Evolutionary conservation across 2,888 invertebrate genomes (phyloP), one percentile per base, ranked within the genome.

Genomic region (Drosophila suboccidentalis): DNA sequence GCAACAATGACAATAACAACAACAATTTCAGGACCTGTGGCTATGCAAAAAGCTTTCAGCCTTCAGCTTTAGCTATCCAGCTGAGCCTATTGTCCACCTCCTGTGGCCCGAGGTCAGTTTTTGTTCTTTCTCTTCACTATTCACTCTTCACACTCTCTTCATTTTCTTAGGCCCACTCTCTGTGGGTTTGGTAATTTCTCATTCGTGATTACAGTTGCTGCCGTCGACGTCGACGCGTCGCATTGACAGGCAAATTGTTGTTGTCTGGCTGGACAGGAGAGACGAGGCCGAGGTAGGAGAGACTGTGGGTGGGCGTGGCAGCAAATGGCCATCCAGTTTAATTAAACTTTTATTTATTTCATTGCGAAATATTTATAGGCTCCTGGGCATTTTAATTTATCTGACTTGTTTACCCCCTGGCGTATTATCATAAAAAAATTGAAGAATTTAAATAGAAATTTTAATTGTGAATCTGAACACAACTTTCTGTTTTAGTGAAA

Each of bases 281-380:
- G 26, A 26, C 6, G 1, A 26, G 22, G 10, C 36, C 38, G 47
- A 19, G 3, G 10, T 3, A 8, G 59, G n/a, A 22, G 4, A 17
- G 19, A 13, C 4, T 4, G n/a, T n/a, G n/a, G n/a, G 15, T 4
- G 3, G 29, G 10, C 22, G 46, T 22, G 47, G 46, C 55, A 26
- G 66, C 43, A 65, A 70, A 54, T 57, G 64, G 51, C 65, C 53
- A 55, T 26, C 62, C 67, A 70, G 81, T 84, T 85, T 86, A 86
- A 86, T 86, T 89, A 86, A 84, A 84, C 77, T 87, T 89, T 71
- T 77, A 82, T 86, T 87, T 72, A 78, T 71, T 74, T 77, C 72
- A 72, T 74, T 82, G 78, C 80, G 26, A 26, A 75, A 82, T 89
- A 85, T 85, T 85, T 77, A 89, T 84, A 29, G 85, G 70, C 85